Evolutionary conservation across 2,797 vertebrate species (phyloP), one percentile per base, ranked within the genome.

Genomic region (Gallinago stenura): DNA sequence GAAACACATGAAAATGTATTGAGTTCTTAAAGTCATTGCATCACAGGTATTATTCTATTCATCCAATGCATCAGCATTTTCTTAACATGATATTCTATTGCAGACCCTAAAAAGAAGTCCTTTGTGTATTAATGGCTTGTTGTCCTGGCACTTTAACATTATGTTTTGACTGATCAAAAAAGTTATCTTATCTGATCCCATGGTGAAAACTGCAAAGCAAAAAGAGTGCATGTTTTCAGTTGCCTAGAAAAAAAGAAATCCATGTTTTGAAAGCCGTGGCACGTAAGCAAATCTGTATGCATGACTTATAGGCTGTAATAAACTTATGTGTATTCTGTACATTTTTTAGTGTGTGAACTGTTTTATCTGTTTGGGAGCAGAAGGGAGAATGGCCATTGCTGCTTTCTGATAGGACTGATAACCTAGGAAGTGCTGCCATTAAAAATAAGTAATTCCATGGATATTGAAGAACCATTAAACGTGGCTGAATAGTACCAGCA

Each of bases 101-200:
- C 68, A 83, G 58, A 83, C 8, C 9, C 37, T 75, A 53, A 35
- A 80, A 80, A 93, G 19, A 73, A n/a, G 69, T 90, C 25, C 11
- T 93, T 77, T 93, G 53, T 83, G 21, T 85, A 50, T 83, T 89
- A 90, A 78, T 57, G 16, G 14, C n/a, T 92, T 87, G 19, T 56
- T 75, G 57, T 89, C 30, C 28, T 33, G 62, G 9, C 8, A 39
- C 39, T 70, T 84, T 72, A 62, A 33, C 37, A 16, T n/a, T 60
- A 33, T 25, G 37, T 68, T 93, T 71, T 51, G 58, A 70, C 22
- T 33, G 25, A 58, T 68, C 56, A 65, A 68, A 71, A 85, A 94
- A 66, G 5, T 62, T 90, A 77, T 71, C n/a, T 71, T 89, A 71
- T 69, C 73, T 83, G 35, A 90, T 84, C 21, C 26, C 12, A 1